Conservation (phyloP, 2,113 vertebrate species). For the Pelecanus crispus region DNA sequence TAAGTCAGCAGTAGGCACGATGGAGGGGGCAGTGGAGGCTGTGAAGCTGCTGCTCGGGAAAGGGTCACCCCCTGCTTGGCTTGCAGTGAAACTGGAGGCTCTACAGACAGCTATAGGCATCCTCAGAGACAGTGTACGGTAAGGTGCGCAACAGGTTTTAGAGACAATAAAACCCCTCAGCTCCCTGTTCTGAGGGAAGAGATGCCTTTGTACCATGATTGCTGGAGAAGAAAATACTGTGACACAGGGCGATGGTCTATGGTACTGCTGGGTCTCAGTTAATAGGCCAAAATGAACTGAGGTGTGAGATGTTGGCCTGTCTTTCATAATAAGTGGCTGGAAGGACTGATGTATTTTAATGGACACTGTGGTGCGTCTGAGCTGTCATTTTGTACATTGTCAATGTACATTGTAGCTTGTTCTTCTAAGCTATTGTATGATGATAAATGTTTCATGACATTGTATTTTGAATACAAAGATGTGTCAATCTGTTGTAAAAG, state of each 20-base stretch:
- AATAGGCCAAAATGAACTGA: neutral
- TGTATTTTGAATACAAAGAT: neutral
- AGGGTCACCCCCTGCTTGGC: constrained; percentile 76
- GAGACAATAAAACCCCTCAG: neutral
- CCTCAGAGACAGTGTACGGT: neutral
- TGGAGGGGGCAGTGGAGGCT: constrained; percentile 75
- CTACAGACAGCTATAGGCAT: constrained; percentile 71
- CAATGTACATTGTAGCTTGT: neutral
- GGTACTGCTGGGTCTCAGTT: neutral
- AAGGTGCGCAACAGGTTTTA: neutral
- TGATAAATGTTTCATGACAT: neutral
- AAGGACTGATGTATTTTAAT: neutral
- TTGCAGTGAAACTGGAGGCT: constrained; percentile 70
- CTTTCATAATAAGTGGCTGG: neutral
- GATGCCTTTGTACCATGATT: neutral
- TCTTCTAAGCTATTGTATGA: neutral
- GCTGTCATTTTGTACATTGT: neutral
- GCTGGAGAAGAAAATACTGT: neutral
- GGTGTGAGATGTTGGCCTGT: neutral
- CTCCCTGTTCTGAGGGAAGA: neutral
- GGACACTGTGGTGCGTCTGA: neutral
- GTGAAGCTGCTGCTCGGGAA: constrained; percentile 68
- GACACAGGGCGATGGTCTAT: neutral
- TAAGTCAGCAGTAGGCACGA: constrained; percentile 70
- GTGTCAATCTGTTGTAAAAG: neutral